Conservation (phyloP, 1,140 invertebrate genomes). For the Hyles vespertilio region DNA sequence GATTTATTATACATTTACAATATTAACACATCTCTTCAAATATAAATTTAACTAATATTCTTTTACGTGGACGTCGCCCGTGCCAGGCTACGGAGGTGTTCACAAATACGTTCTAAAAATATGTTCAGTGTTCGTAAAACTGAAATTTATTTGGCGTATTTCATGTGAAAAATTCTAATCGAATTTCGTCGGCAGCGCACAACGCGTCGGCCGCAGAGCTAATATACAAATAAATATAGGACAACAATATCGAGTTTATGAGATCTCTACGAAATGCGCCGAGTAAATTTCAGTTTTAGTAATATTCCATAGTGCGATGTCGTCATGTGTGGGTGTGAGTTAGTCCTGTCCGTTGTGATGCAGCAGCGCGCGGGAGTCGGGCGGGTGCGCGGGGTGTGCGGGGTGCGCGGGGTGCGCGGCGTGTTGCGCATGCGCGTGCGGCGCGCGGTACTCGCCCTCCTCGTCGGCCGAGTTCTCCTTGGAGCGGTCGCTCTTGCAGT, state of each 20-base stretch:
- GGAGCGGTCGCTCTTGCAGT: slow-evolving; percentile 79
- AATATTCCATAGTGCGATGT: not conserved
- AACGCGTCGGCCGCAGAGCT: not conserved
- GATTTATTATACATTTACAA: slow-evolving; percentile 72
- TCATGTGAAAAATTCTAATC: slow-evolving; percentile 3
- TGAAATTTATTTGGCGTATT: slow-evolving; percentile 45
- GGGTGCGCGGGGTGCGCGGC: slow-evolving; percentile 74
- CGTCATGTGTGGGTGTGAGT: not conserved
- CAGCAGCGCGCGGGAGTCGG: slow-evolving; percentile 76
- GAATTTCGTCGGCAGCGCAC: too few relatives aligned
- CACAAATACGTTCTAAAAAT: slow-evolving; percentile 28
- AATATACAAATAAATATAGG: slow-evolving; percentile 4
- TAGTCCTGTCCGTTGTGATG: slow-evolving; percentile 83
- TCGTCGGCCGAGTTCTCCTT: slow-evolving; percentile 81
- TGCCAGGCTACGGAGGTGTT: slow-evolving; percentile 27
- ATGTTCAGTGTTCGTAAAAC: slow-evolving; percentile 30
- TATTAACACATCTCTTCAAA: slow-evolving; percentile 72
- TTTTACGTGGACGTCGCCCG: slow-evolving; percentile 48
- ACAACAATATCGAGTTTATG: not conserved
- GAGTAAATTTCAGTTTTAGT: slow-evolving; percentile 46
- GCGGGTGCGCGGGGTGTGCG: slow-evolving; percentile 59
- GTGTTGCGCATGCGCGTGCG: slow-evolving; percentile 53
- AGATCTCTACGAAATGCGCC: slow-evolving; percentile 22
- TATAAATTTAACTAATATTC: slow-evolving; percentile 71
- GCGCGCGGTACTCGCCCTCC: slow-evolving; percentile 75